A percentile compares a stretch with the other conserved stretches of the same genome.
Conservation (phyloP, 2,113 vertebrate genomes). For the Phylloscopus trochilus region DNA sequence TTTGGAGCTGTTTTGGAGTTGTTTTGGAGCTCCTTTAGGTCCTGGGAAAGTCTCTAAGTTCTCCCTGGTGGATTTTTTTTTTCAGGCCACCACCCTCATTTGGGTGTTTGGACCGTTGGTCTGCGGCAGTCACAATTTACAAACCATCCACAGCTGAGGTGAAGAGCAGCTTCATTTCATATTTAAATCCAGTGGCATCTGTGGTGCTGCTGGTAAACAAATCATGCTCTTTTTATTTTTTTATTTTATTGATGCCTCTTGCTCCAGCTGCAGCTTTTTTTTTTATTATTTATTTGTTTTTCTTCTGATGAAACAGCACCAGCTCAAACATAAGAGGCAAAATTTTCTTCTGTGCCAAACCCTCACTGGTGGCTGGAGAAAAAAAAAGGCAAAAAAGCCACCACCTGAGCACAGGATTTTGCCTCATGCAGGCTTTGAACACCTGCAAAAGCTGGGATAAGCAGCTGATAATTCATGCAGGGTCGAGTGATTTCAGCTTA, state of each 20-base stretch:
- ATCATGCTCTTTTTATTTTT: not conserved
- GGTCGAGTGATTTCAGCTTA: not conserved
- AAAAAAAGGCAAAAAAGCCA: not conserved
- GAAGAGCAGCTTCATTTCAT: not conserved
- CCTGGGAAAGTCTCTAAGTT: fast-evolving
- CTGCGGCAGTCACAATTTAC: not conserved
- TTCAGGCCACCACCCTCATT: not conserved
- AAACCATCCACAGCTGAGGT: not conserved
- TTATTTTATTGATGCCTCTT: not conserved
- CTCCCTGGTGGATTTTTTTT: not conserved
- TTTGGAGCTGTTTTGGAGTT: not conserved
- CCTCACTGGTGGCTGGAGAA: not conserved
- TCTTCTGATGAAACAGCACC: not conserved
- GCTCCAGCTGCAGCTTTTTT: not conserved
- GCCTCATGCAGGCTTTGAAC: not conserved
- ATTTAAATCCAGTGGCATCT: slow-evolving; percentile 46
- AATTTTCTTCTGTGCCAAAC: not conserved
- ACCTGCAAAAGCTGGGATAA: not conserved
- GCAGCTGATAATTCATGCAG: not conserved
- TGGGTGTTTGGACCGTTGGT: not conserved
- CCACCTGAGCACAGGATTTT: not conserved
- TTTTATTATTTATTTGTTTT: too few species aligned
- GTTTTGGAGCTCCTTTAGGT: not conserved
- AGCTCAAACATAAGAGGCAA: not conserved
- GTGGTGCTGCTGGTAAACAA: slow-evolving; percentile 27